A percentile compares a stretch with the other conserved stretches of the same genome.
phyloP scores from a whole-genome alignment of 2,797 vertebrate species.

The Phoeniculus purpureus region DNA sequence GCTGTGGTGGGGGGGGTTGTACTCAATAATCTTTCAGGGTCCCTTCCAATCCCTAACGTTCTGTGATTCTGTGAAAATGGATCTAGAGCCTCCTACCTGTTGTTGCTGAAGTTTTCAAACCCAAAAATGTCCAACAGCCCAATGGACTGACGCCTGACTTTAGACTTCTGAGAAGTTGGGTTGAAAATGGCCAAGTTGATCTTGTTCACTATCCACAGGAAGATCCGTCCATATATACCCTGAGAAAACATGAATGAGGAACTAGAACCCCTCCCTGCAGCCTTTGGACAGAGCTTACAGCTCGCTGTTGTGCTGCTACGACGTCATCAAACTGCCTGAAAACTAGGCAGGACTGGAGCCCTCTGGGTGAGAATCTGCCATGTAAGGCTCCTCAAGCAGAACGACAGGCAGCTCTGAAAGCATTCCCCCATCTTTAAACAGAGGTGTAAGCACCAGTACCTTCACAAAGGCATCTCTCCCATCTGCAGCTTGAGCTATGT shows the following conservation, averaged over 20 bases:
- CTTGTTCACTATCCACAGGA: constrained; percentile 94
- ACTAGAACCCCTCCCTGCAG: background rate
- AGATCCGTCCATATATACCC: constrained; percentile 93
- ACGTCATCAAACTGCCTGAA: background rate
- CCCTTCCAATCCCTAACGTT: too few species aligned
- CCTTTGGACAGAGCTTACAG: background rate
- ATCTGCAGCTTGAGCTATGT: constrained; percentile 84
- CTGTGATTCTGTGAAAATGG: background rate
- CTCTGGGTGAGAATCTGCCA: background rate
- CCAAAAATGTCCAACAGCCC: constrained; percentile 97
- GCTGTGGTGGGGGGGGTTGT: too few species aligned
- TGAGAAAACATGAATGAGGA: constrained; percentile 60
- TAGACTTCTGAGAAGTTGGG: constrained; percentile 73
- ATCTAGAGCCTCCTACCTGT: constrained; percentile 83
- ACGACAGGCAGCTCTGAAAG: background rate
- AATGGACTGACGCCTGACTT: constrained; percentile 79
- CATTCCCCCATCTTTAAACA: background rate
- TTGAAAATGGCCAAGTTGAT: constrained; percentile 90
- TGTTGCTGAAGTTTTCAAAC: constrained; percentile 95
- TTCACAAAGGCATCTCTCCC: constrained; percentile 94
- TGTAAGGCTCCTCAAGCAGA: background rate
- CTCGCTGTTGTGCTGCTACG: background rate
- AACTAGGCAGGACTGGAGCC: background rate
- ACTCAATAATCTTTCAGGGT: too few species aligned
- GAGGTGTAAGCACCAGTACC: constrained; percentile 71